Percentiles rank a stretch among this genome's conserved stretches.
Evolutionary conservation across 2,797 vertebrate genomes (phyloP).

Genomic region (Argyrosomus regius): DNA sequence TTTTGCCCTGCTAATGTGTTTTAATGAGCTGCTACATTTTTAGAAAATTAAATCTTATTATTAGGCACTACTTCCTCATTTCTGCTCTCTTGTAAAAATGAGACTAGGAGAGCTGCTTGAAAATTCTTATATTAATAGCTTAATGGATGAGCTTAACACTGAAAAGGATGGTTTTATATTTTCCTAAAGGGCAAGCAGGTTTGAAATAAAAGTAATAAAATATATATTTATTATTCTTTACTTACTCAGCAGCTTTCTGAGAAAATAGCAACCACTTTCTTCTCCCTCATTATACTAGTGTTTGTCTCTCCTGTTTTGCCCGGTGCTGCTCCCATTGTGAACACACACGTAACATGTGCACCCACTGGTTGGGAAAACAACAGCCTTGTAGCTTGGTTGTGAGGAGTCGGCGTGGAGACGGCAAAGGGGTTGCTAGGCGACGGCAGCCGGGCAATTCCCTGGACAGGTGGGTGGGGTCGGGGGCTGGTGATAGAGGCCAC

Average conservation of each 20-base stretch:
- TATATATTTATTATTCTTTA: background rate
- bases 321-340: conserved; percentile 30
- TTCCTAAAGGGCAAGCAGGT: background rate
- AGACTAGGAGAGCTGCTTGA: conserved; percentile 5
- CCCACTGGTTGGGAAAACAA: conserved; percentile 64
- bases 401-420: conserved; percentile 62
- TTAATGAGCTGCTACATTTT: conserved; percentile 57
- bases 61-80: conserved; percentile 2
- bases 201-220: conserved; percentile 9
- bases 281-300: background rate
- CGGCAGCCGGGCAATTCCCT: conserved; percentile 72
- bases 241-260: conserved; percentile 6
- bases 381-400: conserved; percentile 52
- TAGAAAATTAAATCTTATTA: conserved; percentile 29
- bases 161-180: background rate
- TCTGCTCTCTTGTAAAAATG: conserved; percentile 18
- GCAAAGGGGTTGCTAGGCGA: conserved; percentile 76
- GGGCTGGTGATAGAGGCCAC: conserved; percentile 64
- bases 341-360: conserved; percentile 29
- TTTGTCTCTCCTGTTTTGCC: conserved; percentile 8
- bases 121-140: conserved; percentile 16
- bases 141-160: background rate
- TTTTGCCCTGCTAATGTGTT: conserved; percentile 50
- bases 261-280: background rate
- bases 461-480: conserved; percentile 71